Base-by-base conservation (phyloP, 2,888 invertebrate species). In the Tolmerus cingulatus region DNA sequence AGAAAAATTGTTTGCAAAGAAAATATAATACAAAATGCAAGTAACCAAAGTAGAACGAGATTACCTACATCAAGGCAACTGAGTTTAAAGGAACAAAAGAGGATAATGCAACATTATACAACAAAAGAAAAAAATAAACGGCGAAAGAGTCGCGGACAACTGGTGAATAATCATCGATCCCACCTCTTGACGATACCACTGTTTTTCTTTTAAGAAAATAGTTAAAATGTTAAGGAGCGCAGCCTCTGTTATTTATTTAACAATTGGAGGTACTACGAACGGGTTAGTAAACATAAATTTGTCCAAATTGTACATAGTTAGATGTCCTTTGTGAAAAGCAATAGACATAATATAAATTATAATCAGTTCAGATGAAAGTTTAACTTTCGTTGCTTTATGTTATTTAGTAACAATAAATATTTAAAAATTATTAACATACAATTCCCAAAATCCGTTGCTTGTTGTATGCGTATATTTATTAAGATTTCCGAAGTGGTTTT, bases 161-260 rank as follows among this genome's bases (percentile, higher is more conserved):
- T 66, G 74, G 66, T 74, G 84, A 37, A 66, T 84, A 84, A 84
- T 84, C 84, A 84, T 84, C 84, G 84, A 84, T 66, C 84, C 84
- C 84, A 84, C 84, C 84, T 84, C 84, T 74, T 84, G 16, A 84
- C 57, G 34, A 84, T 84, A 84, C 84, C 84, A 84, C 84, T 84
- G 84, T 84, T 84, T 84, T 78, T 82, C 55, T 82, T 66, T 40
- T 66, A 34, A 40, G 34, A 84, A 84, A 84, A 84, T 84, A 84
- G 74, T 37, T 84, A 84, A 84, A 57, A 84, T 81, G 51, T 51
- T 81, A 81, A 30, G 55, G 51, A 34, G n/a, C 51, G 30, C 51
- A 81, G 34, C 30, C 30, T 55, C 81, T 2, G 27, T 81, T 81
- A 66, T 66, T 66, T 66, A 66, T 27, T 19, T 23, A 66, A 66